These are phyloP conservation scores for Protobothrops mucrosquamatus DNA, from an alignment of 2,113 vertebrate genomes.

Conservation along the genomic window DNA sequence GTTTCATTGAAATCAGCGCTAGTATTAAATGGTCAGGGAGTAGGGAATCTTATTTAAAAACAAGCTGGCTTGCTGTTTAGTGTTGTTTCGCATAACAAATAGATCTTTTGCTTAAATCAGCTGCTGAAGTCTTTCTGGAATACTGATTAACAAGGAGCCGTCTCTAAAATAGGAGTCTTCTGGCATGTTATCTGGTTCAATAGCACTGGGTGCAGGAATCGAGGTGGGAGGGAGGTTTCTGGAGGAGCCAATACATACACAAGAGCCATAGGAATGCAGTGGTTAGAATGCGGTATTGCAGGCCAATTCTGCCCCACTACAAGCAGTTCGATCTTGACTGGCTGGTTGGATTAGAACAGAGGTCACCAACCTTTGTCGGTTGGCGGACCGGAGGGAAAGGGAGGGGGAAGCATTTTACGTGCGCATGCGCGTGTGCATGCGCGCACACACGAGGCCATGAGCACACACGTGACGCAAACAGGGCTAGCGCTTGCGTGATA, in stretches of 20 bases:
- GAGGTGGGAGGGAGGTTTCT: background rate
- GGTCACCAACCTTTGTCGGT: no score
- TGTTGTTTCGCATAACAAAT: background rate
- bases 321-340: background rate
- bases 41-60: background rate
- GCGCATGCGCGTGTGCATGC: accelerated
- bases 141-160: background rate
- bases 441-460: no score
- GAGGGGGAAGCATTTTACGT: no score
- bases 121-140: background rate
- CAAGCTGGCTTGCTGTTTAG: background rate
- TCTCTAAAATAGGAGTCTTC: background rate
- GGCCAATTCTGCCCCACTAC: background rate
- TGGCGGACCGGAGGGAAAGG: no score
- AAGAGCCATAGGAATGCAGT: background rate
- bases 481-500: no score
- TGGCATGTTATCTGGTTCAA: background rate
- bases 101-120: background rate
- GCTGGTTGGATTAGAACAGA: no score
- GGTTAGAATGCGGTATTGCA: background rate
- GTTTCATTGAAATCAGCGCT: background rate
- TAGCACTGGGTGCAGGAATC: background rate
- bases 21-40: background rate
- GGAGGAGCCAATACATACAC: background rate
- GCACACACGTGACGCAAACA: no score